These are phyloP conservation scores for Empidonax traillii DNA, from an alignment of 2,113 vertebrate genomes.

Conservation along the genomic window DNA sequence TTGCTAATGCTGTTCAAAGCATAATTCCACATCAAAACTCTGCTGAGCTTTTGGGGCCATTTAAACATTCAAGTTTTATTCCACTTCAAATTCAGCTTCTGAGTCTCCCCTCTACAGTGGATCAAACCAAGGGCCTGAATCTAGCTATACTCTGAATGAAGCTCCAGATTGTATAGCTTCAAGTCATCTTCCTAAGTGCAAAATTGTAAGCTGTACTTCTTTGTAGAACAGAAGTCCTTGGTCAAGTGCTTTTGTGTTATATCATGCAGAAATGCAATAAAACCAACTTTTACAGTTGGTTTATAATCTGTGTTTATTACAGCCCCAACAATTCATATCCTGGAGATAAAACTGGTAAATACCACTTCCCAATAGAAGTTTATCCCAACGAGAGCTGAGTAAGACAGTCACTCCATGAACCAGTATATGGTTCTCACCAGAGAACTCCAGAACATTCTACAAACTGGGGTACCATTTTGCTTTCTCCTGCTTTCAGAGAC, in stretches of 20 bases:
- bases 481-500: neutral
- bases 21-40: slow-evolving; percentile 48
- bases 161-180: slow-evolving; percentile 26
- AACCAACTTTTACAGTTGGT: neutral
- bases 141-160: neutral
- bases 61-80: neutral
- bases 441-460: neutral
- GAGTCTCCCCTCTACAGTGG: neutral
- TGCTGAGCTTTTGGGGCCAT: neutral
- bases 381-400: neutral
- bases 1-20: slow-evolving; percentile 16
- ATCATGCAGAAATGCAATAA: neutral
- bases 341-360: neutral
- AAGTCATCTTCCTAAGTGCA: neutral
- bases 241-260: neutral
- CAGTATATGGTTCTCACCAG: neutral
- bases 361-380: neutral
- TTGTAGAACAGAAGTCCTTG: neutral
- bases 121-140: slow-evolving; percentile 10
- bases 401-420: neutral
- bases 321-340: neutral
- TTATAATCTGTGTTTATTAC: neutral
- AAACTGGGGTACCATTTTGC: neutral
- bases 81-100: slow-evolving; percentile 36
- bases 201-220: neutral